These are phyloP conservation scores for Pandemis corylana DNA, from an alignment of 2,888 invertebrate genomes.

Conservation along the genomic window DNA sequence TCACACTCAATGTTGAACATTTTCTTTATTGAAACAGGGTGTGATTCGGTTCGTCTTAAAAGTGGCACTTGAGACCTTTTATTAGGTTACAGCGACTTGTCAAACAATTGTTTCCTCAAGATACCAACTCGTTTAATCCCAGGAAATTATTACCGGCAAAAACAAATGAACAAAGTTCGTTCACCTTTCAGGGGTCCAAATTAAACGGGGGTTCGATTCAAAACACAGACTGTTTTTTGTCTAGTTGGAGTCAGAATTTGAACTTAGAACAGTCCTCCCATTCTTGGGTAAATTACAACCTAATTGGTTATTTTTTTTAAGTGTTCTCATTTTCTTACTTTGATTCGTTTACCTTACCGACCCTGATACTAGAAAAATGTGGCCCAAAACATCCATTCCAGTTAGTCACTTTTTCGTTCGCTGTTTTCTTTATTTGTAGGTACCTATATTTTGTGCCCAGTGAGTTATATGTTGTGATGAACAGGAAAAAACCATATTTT, in stretches of 20 bases:
- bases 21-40: constrained; percentile 44
- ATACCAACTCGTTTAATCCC: constrained; percentile 33
- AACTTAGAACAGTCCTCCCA: constrained; percentile 54
- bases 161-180: constrained; percentile 40
- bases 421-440: too few relatives aligned
- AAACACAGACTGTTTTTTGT: neutral
- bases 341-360: too few relatives aligned
- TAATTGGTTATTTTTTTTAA: too few relatives aligned
- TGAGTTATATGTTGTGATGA: too few relatives aligned
- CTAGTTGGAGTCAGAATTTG: constrained; percentile 47
- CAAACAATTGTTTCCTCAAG: constrained; percentile 32
- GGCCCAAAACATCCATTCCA: too few relatives aligned
- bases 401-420: too few relatives aligned
- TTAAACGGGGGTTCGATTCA: constrained; percentile 66
- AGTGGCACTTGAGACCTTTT: neutral
- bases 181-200: constrained; percentile 49
- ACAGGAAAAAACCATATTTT: too few relatives aligned
- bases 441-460: too few relatives aligned
- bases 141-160: constrained; percentile 33
- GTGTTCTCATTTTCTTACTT: too few relatives aligned
- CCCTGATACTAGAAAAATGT: too few relatives aligned
- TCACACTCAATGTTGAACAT: neutral
- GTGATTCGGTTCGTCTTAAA: constrained; percentile 33
- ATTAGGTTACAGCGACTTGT: neutral
- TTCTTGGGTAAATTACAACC: neutral